Evolutionary conservation across 2,113 vertebrate genomes (phyloP).

Genomic region (Rutilus rutilus): DNA sequence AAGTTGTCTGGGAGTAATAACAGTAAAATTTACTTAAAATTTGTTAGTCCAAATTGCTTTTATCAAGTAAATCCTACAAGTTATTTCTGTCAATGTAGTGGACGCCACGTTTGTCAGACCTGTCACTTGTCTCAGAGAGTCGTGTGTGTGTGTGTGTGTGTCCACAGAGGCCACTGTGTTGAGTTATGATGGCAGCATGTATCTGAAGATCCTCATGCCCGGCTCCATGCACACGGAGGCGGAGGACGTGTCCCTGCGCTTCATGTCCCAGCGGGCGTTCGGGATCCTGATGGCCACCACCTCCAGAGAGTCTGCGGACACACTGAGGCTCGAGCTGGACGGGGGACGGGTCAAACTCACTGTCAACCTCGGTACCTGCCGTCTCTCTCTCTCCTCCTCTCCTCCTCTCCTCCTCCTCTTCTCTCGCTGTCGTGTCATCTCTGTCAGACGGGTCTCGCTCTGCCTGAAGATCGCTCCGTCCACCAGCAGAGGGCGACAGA

Average conservation of each 20-base stretch:
- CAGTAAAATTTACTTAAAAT: too few species aligned
- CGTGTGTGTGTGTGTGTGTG: constrained; percentile 17
- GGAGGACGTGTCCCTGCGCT: constrained; percentile 89
- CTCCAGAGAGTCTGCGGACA: constrained; percentile 92
- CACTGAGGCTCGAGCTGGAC: constrained; percentile 91
- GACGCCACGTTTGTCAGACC: too few species aligned
- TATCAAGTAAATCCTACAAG: too few species aligned
- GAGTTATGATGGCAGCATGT: constrained; percentile 96
- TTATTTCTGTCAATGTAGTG: too few species aligned
- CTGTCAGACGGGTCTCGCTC: too few species aligned
- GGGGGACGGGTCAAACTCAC: constrained; percentile 92
- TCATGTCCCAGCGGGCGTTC: constrained; percentile 94
- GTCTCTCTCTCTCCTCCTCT: constrained; percentile 10
- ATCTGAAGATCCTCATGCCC: constrained; percentile 92
- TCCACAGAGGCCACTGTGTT: constrained; percentile 88
- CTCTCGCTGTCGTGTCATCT: too few species aligned
- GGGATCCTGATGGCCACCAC: constrained; percentile 94
- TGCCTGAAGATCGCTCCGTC: too few species aligned
- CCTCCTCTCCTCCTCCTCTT: neutral
- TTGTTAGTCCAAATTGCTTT: too few species aligned
- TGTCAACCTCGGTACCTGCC: constrained; percentile 87
- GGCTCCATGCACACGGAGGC: constrained; percentile 90
- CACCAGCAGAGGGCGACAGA: too few species aligned
- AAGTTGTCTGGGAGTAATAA: too few species aligned
- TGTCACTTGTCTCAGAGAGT: too few species aligned